Percentiles rank a stretch among this genome's conserved stretches.
Conservation (phyloP, 2,888 invertebrate genomes). For the Pseudococcus longispinus region DNA sequence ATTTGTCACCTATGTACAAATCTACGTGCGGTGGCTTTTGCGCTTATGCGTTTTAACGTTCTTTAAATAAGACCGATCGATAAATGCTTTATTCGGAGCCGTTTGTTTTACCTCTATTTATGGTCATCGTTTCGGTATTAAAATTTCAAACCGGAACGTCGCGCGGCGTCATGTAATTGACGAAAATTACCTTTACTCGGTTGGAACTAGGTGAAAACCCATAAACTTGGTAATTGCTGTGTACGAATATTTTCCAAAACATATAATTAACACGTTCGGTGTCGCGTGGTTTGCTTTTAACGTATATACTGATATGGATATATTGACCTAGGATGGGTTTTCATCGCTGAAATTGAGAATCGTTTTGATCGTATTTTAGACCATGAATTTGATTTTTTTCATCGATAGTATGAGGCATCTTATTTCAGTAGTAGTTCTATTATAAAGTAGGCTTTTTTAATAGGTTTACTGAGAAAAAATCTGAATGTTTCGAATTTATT, state of each 20-base stretch:
- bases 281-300: neutral
- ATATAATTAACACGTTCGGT: neutral
- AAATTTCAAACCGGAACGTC: neutral
- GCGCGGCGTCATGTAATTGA: neutral
- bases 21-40: neutral
- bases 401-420: too few relatives aligned
- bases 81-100: conserved; percentile 18
- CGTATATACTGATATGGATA: neutral
- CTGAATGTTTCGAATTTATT: too few relatives aligned
- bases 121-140: conserved; percentile 15
- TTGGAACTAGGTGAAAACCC: neutral
- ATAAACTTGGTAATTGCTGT: neutral
- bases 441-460: too few relatives aligned
- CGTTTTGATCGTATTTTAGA: neutral
- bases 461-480: too few relatives aligned
- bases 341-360: neutral
- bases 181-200: neutral
- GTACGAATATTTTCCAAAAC: neutral
- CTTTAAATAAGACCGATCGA: conserved; percentile 11
- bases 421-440: too few relatives aligned
- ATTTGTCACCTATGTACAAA: neutral
- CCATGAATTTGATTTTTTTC: neutral
- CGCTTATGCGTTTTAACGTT: conserved; percentile 13
- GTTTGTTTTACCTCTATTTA: conserved; percentile 14
- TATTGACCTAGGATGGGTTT: neutral